A percentile compares a stretch with the other conserved stretches of the same genome.
Evolutionary conservation across 2,797 vertebrate species (phyloP).

Genomic region (Sciurus vulgaris): DNA sequence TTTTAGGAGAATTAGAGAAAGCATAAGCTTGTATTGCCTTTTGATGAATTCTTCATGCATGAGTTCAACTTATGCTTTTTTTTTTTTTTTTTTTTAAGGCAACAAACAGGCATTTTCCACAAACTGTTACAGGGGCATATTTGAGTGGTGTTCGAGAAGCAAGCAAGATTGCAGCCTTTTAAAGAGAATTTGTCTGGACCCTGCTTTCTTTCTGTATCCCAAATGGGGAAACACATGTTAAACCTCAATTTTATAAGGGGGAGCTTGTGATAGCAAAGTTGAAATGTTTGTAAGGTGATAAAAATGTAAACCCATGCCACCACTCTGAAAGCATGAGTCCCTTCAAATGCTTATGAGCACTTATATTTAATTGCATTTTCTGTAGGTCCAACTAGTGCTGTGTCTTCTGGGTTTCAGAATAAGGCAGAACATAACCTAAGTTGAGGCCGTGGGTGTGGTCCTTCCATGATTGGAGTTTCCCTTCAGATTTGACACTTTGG

Average conservation of each 20-base stretch:
- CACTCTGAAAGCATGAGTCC: constrained; percentile 49
- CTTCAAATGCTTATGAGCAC: constrained; percentile 64
- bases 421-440: constrained; percentile 31
- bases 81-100: constrained; percentile 88
- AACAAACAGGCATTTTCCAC: constrained; percentile 98
- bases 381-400: constrained; percentile 15
- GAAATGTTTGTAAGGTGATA: constrained; percentile 53
- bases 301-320: constrained; percentile 6
- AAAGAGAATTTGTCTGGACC: constrained; percentile 70
- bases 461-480: constrained; percentile 38
- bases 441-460: background rate
- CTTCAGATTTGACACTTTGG: constrained; percentile 56
- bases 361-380: constrained; percentile 69
- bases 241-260: constrained; percentile 41
- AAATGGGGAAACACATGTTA: constrained; percentile 53
- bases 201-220: constrained; percentile 48
- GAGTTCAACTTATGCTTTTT: background rate
- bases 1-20: background rate
- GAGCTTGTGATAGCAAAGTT: constrained; percentile 1
- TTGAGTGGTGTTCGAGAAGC: constrained; percentile 98
- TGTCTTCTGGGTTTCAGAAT: constrained; percentile 55
- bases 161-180: constrained; percentile 96
- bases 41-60: background rate
- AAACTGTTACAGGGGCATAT: constrained; percentile 98
- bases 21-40: background rate